Evolutionary conservation across 2,888 invertebrate genomes (phyloP).

Genomic region (Ashinkailepas kermadecensis): DNA sequence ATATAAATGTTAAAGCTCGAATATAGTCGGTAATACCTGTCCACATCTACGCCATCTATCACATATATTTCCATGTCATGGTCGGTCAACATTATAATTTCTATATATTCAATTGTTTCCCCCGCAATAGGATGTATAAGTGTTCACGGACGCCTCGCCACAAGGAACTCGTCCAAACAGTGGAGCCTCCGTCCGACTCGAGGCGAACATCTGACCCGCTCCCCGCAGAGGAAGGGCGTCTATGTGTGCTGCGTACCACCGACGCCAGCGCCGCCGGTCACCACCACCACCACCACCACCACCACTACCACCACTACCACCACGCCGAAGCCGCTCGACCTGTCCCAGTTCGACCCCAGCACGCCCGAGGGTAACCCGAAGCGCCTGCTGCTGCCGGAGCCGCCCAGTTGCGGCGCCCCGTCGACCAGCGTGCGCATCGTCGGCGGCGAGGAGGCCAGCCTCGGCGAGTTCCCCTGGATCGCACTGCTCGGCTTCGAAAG

Average conservation of each 20-base stretch:
- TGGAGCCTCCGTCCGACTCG: too few relatives aligned
- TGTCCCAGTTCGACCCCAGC: constrained; percentile 7
- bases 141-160: too few relatives aligned
- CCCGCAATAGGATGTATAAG: too few relatives aligned
- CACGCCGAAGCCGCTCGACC: background rate
- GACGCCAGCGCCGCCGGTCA: too few relatives aligned
- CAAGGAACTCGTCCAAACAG: too few relatives aligned
- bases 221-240: background rate
- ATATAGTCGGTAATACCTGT: too few relatives aligned
- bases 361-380: constrained; percentile 18
- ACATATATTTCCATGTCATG: too few relatives aligned
- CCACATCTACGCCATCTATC: too few relatives aligned
- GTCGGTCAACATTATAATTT: too few relatives aligned
- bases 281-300: background rate
- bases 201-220: too few relatives aligned
- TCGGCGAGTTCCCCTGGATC: background rate
- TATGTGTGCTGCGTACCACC: background rate
- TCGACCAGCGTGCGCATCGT: background rate
- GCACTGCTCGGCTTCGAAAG: constrained; percentile 5
- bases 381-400: background rate
- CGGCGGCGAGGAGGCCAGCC: background rate
- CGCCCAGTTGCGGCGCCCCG: background rate
- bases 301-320: background rate
- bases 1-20: too few relatives aligned
- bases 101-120: too few relatives aligned